Evolutionary conservation across 2,888 invertebrate genomes (phyloP), one percentile per base, ranked within the genome.

Genomic region (Melitaea athalia): DNA sequence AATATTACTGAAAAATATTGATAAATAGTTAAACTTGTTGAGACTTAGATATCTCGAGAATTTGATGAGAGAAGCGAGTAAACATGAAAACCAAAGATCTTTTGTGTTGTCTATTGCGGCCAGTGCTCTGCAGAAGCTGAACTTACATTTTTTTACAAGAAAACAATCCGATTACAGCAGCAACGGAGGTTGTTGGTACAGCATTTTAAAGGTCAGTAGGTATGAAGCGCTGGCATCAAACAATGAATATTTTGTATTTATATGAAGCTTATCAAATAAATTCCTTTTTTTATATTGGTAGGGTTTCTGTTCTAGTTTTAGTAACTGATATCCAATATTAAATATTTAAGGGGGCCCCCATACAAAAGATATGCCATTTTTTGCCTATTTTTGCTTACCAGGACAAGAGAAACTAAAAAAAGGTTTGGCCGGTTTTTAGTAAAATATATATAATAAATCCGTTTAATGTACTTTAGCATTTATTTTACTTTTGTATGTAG

Each of bases 81-180:
- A 67, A 62, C 57, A 57, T 47, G 33, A 55, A 55, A 59, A 59
- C 50, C 63, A n/a, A 63, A 67, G 42, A 57, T 50, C 68, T 75
- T 76, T 75, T 63, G 63, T 59, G 57, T 57, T 61, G 57, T 55
- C 53, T 57, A 50, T 61, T 38, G 42, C 50, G 50, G 64, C 68
- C 63, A 68, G 69, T 68, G 65, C 70, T 71, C 67, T 66, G 66
- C 67, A 68, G 42, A 68, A 64, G 61, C 55, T 55, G 64, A 65
- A 70, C 70, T 61, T 69, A 47, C 69, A 69, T 59, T 71, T 67
- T 70, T 63, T 57, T 64, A 64, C 63, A 68, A 63, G 72, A 72
- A 75, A 69, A 68, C 71, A 73, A 72, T 70, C 70, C 74, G 70
- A 68, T 75, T 74, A 70, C 67, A 68, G 66, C 63, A 63, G 72